Percentiles rank a stretch among this genome's conserved stretches.
Evolutionary conservation across 2,797 vertebrate genomes (phyloP).

Genomic region (Sebastes kiyomatsui): DNA sequence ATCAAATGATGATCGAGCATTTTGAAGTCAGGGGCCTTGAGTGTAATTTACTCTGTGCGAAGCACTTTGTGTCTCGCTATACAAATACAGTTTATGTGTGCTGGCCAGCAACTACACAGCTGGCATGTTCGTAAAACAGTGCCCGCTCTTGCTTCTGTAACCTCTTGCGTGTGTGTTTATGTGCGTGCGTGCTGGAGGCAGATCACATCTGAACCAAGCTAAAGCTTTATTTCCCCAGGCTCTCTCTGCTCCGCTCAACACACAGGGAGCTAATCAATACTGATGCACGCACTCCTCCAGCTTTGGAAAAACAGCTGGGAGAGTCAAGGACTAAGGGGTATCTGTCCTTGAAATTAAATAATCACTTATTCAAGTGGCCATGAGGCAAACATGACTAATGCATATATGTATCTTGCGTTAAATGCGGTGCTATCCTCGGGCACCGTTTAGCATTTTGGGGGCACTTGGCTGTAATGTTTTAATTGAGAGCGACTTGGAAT

Average conservation of each 20-base stretch:
- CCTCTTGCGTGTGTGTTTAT: background rate
- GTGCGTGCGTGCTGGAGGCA: background rate
- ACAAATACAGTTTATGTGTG: constrained; percentile 23
- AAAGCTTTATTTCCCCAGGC: constrained; percentile 58
- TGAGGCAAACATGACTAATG: background rate
- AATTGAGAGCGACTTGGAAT: background rate
- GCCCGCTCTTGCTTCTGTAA: background rate
- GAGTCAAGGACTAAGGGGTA: background rate
- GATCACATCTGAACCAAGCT: constrained; percentile 19
- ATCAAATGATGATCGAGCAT: background rate
- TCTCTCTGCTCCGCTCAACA: constrained; percentile 37
- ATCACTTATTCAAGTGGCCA: background rate
- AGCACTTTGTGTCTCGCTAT: background rate
- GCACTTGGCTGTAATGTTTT: background rate
- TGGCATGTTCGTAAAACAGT: constrained; percentile 10
- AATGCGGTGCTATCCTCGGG: background rate
- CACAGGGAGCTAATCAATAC: constrained; percentile 61
- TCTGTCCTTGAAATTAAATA: constrained; percentile 35
- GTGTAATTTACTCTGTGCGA: background rate
- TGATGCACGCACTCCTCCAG: constrained; percentile 39
- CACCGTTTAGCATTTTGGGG: background rate
- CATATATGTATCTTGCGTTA: background rate
- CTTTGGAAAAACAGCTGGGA: constrained; percentile 3
- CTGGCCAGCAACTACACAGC: constrained; percentile 11
- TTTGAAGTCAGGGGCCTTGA: background rate